Base-by-base conservation (phyloP, 2,888 invertebrate species). In the Salticus scenicus region DNA sequence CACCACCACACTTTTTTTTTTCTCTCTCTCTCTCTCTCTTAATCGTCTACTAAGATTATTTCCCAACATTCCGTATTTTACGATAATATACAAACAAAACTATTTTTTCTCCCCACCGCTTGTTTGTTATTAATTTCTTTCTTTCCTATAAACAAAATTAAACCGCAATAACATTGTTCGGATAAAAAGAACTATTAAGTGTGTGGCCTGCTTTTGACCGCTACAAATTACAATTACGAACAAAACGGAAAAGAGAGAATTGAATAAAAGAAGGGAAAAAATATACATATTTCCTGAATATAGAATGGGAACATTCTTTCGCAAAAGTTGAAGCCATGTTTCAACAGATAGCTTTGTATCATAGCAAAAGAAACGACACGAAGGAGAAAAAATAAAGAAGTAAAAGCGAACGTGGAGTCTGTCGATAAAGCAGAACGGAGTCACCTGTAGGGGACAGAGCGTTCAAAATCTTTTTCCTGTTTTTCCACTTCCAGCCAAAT, bases 401-500 rank as follows among this genome's bases (percentile, higher is more conserved):
- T 0, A n/a, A 0, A 17, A 37, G 24, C 64, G 70, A 67, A 67
- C 67, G 30, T 67, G 37, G 41, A 41, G 74, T 42, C 77, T 84
- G 83, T 84, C 83, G 83, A 84, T 84, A 84, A 37, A 37, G 70
- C 31, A 27, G 37, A 24, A 37, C 41, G 41, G 41, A 66, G 75
- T 70, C 82, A 76, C 72, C 82, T 84, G 83, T 47, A 51, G 31
- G 24, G 8, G 83, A 77, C 83, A 42, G 42, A 8, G 17, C 28
- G 20, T 51, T 37, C 42, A 14, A 57, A 47, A 47, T 24, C 51
- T 82, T 82, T 83, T 84, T 72, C 57, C 71, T 30, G 30, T 76
- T 37, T 75, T 84, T 76, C 57, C 63, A 31, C 64, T 37, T 73
- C 72, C 31, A 73, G 77, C 72, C 83, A 84, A 84, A 84, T 84